Percentiles rank a stretch among this genome's conserved stretches.
phyloP scores from a whole-genome alignment of 2,113 vertebrate species.

The Phylloscopus trochiloides region DNA sequence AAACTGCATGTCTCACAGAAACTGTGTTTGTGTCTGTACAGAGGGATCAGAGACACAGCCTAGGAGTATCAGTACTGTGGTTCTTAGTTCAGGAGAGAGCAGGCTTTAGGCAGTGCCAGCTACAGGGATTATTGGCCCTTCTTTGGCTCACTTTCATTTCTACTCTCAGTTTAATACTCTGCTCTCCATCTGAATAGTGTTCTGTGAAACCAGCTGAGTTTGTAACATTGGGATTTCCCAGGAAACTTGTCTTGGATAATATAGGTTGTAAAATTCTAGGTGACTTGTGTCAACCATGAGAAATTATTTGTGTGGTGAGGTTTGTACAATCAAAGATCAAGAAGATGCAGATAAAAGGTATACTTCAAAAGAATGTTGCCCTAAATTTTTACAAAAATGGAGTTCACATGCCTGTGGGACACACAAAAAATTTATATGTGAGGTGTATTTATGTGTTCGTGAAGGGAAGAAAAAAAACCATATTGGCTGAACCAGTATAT shows the following conservation, averaged over 20 bases:
- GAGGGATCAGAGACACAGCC: not conserved
- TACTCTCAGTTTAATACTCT: not conserved
- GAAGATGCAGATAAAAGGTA: not conserved
- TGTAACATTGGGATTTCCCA: not conserved
- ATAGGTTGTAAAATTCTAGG: not conserved
- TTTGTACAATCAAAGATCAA: not conserved
- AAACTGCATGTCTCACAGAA: not conserved
- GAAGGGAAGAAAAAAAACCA: not conserved
- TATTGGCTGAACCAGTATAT: not conserved
- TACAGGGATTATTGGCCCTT: not conserved
- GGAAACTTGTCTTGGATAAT: not conserved
- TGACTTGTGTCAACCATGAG: not conserved
- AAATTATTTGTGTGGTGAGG: not conserved
- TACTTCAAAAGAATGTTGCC: not conserved
- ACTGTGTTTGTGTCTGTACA: not conserved
- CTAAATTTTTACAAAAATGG: not conserved
- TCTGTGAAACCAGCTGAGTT: not conserved
- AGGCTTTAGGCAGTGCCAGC: not conserved
- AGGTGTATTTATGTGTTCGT: not conserved
- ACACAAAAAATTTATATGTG: not conserved
- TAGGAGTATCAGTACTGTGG: not conserved
- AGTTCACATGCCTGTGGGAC: not conserved
- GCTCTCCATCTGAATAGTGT: not conserved
- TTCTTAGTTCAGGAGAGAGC: not conserved
- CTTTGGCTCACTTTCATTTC: not conserved